These are phyloP conservation scores for Sitta carolinensis DNA, from an alignment of 2,797 vertebrate genomes.

Conservation along the genomic window DNA sequence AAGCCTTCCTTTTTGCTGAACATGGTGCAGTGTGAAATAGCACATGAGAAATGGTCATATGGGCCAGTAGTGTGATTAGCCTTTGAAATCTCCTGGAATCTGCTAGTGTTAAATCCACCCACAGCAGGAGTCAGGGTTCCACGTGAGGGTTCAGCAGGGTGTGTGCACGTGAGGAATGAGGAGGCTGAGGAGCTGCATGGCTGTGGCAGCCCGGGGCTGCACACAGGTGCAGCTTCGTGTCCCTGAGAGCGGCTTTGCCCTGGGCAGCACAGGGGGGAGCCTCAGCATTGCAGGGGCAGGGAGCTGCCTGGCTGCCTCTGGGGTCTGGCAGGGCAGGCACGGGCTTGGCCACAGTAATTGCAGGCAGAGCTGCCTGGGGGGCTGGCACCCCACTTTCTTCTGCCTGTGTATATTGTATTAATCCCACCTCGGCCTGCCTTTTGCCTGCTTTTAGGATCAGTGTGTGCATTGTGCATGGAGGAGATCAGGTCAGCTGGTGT, in stretches of 20 bases:
- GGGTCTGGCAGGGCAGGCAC: background rate
- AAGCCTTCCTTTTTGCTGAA: background rate
- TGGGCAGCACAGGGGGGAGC: too few relatives aligned
- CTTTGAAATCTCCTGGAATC: background rate
- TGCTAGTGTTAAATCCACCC: background rate
- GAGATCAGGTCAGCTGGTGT: background rate
- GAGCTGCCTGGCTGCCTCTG: background rate
- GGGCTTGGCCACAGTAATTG: accelerated
- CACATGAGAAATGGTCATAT: background rate
- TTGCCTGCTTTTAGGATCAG: background rate
- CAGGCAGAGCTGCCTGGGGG: background rate
- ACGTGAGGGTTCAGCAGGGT: background rate
- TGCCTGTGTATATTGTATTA: background rate
- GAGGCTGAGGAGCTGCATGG: background rate
- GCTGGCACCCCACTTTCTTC: background rate
- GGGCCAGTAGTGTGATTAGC: background rate
- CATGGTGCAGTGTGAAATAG: background rate
- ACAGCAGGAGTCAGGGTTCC: background rate
- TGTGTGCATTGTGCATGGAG: background rate
- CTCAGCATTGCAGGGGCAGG: background rate
- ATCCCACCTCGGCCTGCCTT: background rate
- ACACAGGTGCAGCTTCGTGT: accelerated
- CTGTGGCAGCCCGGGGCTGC: background rate
- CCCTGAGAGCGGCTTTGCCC: background rate
- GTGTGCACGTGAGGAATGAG: background rate